Conservation (phyloP, 2,797 vertebrate species). For the Pelodytes ibericus region DNA sequence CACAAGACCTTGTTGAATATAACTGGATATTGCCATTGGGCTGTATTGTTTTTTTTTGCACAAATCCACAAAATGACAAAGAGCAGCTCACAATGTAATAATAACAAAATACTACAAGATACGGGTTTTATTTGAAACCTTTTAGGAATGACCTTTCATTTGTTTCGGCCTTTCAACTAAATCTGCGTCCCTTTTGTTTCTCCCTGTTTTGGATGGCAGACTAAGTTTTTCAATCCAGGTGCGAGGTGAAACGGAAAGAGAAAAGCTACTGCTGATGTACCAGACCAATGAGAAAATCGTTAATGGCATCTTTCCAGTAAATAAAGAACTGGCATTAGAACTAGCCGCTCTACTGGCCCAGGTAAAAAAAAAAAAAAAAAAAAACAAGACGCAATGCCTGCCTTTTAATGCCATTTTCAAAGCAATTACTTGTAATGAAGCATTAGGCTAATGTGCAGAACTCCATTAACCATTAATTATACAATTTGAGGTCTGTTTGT, state of each 20-base stretch:
- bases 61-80: too few species aligned
- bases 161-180: neutral
- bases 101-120: too few species aligned
- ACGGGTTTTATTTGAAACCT: neutral
- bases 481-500: conserved; percentile 44
- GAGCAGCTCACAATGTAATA: too few species aligned
- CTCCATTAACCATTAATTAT: conserved; percentile 49
- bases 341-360: conserved; percentile 93
- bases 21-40: too few species aligned
- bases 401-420: conserved; percentile 52
- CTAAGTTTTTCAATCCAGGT: conserved; percentile 90
- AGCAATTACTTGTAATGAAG: conserved; percentile 51
- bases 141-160: neutral
- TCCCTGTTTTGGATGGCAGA: conserved; percentile 66
- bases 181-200: neutral
- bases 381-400: conserved; percentile 22
- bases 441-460: conserved; percentile 44
- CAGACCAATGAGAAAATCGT: conserved; percentile 93
- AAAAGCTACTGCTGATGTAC: conserved; percentile 89
- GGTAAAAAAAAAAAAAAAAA: conserved; percentile 75
- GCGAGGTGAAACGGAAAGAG: conserved; percentile 91
- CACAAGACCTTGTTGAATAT: too few species aligned
- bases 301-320: conserved; percentile 91
- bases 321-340: conserved; percentile 95
- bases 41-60: too few species aligned